phyloP scores from a whole-genome alignment of 2,888 invertebrate species.

The Epinotia nisella region DNA sequence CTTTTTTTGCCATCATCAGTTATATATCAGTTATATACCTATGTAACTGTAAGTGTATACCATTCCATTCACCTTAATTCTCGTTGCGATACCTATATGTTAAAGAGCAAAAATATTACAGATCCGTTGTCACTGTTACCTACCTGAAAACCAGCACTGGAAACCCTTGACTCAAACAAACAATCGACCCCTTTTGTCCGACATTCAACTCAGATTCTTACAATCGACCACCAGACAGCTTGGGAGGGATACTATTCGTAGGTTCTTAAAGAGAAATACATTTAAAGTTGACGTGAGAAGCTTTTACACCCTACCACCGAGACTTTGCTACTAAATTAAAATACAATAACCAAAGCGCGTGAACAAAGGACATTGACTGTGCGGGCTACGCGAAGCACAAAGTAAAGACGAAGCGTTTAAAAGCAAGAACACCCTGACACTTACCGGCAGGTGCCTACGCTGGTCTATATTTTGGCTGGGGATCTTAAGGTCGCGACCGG shows the following conservation, averaged over 20 bases:
- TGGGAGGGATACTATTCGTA: constrained; percentile 87
- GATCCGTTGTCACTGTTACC: constrained; percentile 53
- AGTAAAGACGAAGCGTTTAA: constrained; percentile 83
- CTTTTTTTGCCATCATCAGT: background rate
- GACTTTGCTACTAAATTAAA: constrained; percentile 31
- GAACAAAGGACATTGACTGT: constrained; percentile 52
- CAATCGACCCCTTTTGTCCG: constrained; percentile 75
- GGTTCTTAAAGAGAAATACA: constrained; percentile 84
- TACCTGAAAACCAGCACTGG: constrained; percentile 91
- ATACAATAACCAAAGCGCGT: constrained; percentile 39
- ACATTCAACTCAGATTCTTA: constrained; percentile 76
- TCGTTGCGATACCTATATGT: constrained; percentile 4
- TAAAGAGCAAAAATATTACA: constrained; percentile 30
- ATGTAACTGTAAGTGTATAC: background rate
- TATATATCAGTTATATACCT: no score
- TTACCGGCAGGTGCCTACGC: constrained; percentile 83
- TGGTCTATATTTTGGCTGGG: constrained; percentile 83
- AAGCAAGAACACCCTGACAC: constrained; percentile 84
- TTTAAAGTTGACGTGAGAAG: constrained; percentile 45
- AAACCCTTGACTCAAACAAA: constrained; percentile 90
- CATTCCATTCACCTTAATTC: background rate
- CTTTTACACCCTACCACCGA: constrained; percentile 48
- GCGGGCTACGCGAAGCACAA: constrained; percentile 78
- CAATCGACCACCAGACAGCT: constrained; percentile 84
- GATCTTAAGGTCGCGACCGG: constrained; percentile 78